Conservation (phyloP, 2,113 vertebrate species). For the Gavia stellata region DNA sequence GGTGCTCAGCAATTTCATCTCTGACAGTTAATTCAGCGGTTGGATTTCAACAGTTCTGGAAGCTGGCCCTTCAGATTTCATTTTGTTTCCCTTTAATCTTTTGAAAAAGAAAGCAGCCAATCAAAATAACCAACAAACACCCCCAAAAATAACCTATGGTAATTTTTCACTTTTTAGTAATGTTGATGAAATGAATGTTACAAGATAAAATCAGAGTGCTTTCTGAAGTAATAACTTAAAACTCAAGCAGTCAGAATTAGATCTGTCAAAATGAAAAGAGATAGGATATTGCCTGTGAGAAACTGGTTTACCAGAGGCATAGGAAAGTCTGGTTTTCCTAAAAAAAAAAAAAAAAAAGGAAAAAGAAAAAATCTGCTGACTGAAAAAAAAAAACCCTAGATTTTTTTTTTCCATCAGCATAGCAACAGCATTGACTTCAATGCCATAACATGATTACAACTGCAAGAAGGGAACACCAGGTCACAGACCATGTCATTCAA, state of each 20-base stretch:
- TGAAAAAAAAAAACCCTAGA: background rate
- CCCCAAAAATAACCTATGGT: background rate
- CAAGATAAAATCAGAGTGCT: background rate
- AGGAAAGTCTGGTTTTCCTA: background rate
- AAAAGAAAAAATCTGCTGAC: background rate
- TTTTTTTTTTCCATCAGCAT: background rate
- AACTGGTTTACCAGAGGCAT: background rate
- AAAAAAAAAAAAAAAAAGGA: background rate
- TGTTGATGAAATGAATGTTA: background rate
- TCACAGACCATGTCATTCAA: conserved; percentile 1
- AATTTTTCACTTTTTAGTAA: background rate
- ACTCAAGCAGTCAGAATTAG: background rate
- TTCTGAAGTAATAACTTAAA: background rate
- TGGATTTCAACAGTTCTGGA: background rate
- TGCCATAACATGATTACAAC: background rate
- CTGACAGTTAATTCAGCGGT: background rate
- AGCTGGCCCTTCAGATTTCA: background rate
- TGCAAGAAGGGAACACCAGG: background rate
- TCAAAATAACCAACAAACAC: background rate
- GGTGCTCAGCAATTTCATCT: background rate
- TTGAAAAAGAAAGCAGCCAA: background rate
- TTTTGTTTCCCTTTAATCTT: too few species aligned
- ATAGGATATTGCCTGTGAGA: background rate
- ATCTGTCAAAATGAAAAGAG: background rate
- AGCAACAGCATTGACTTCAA: background rate